Base-by-base conservation (phyloP, 2,797 vertebrate genomes). In the Poeciliopsis infans region DNA sequence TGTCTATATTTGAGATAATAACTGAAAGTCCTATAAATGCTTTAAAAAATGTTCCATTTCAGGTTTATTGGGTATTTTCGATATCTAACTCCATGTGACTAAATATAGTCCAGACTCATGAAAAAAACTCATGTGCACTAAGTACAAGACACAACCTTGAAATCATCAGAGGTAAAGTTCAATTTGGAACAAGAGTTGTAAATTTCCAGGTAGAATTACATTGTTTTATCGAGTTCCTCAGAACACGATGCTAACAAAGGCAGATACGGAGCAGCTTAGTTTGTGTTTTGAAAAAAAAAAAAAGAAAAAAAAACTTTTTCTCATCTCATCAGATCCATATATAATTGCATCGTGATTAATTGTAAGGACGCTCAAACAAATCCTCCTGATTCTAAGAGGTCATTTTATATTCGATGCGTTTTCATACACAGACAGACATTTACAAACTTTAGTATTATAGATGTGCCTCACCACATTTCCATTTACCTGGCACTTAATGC, bases 401-500 rank as follows among this genome's bases (percentile, higher is more conserved):
- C 55, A 41, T 25, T 20, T 55, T 45, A 31, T 28, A 49, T 69
- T 61, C 23, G 28, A 66, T 39, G 66, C 25, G 23, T 45, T 43
- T 69, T 23, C 18, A 5, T 41, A 39, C 66, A 90, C 75, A 84
- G 55, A 89, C 81, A 85, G 25, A 90, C 84, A 86, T 66, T 39
- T 80, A 87, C 70, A 89, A 82, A 87, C 82, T 83, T 71, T 47
- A 92, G 88, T 91, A 92, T 90, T 91, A 89, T 87, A 92, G 93
- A 78, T 83, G 87, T 89, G 90, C 92, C 94, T 95, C 93, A 95
- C 94, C 94, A 94, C 93, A 69, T 86, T 88, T 93, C 92, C 89
- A 92, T 93, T 96, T 96, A 98, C 97, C 97, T 98, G 98, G 94
- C 97, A 98, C 94, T 98, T 97, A 93, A 99, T 98, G 94, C 97